Evolutionary conservation across 2,113 vertebrate genomes (phyloP).

Genomic region (Prunella himalayana): DNA sequence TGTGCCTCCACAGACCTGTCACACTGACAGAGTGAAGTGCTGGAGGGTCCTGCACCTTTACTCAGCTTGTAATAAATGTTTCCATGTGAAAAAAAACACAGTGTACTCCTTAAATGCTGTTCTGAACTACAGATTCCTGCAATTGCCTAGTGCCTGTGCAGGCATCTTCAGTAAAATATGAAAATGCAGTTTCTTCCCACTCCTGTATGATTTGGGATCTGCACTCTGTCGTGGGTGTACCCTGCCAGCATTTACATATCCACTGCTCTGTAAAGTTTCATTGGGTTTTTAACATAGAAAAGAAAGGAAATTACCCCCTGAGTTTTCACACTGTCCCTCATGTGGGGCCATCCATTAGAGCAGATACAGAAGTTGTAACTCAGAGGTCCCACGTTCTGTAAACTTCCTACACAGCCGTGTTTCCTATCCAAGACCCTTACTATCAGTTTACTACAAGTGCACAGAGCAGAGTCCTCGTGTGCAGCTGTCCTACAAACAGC

Average conservation of each 20-base stretch:
- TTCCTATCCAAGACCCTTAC: neutral
- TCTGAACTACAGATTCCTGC: neutral
- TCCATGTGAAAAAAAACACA: rapidly evolving
- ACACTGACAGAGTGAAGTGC: neutral
- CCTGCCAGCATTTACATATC: neutral
- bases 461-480: neutral
- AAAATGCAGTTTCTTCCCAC: neutral
- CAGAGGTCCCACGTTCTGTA: neutral
- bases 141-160: neutral
- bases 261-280: neutral
- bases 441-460: neutral
- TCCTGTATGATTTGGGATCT: neutral
- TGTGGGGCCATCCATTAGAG: neutral
- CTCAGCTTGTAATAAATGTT: neutral
- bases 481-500: neutral
- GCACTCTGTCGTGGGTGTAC: neutral
- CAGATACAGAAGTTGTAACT: neutral
- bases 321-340: neutral
- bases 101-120: neutral
- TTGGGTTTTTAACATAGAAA: neutral
- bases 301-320: neutral
- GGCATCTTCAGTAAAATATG: neutral
- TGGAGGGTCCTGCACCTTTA: neutral
- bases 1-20: neutral
- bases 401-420: neutral